Evolutionary conservation across 2,113 vertebrate species (phyloP).

Genomic region (Sitta europaea): DNA sequence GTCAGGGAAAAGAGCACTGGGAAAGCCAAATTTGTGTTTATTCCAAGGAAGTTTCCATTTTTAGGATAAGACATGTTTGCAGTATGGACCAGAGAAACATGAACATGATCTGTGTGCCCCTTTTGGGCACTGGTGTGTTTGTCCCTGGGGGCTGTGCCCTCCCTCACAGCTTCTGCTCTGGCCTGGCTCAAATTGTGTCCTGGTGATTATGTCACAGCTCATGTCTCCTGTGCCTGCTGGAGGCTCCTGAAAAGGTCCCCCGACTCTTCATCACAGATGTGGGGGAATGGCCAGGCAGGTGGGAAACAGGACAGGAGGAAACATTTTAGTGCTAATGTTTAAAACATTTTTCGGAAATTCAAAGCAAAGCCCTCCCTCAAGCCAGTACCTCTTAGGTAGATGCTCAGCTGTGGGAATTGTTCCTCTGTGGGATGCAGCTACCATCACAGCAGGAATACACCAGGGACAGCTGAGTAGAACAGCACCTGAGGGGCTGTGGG

Average conservation of each 20-base stretch:
- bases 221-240: background rate
- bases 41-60: background rate
- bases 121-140: background rate
- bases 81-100: background rate
- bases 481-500: background rate
- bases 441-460: background rate
- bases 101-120: background rate
- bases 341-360: background rate
- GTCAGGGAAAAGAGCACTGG: background rate
- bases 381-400: background rate
- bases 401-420: background rate
- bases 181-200: background rate
- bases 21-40: background rate
- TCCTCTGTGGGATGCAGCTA: background rate
- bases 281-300: background rate
- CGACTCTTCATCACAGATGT: background rate
- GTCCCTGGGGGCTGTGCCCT: background rate
- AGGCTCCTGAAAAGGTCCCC: background rate
- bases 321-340: background rate
- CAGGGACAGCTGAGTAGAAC: background rate
- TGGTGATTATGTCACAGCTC: rapidly evolving
- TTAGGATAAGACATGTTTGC: background rate
- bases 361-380: background rate
- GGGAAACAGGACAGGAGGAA: background rate
- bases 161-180: background rate